These are phyloP conservation scores for Ardeotis arabs DNA, from an alignment of 2,113 vertebrate genomes.

Conservation along the genomic window DNA sequence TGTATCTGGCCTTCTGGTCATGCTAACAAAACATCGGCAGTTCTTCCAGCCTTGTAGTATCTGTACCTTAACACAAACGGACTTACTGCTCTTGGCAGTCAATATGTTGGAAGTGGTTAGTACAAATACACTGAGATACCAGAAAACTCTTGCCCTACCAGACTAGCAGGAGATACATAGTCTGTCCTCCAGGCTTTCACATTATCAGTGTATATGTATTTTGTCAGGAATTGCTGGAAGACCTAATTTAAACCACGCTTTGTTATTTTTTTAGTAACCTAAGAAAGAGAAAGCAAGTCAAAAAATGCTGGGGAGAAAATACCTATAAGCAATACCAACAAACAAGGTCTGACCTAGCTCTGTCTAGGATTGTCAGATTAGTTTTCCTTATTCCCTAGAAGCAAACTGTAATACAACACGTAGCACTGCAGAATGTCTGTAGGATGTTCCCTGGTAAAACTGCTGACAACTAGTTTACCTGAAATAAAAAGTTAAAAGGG, in stretches of 20 bases:
- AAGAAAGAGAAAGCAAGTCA: not conserved
- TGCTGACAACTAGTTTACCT: not conserved
- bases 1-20: not conserved
- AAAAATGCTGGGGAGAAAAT: not conserved
- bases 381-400: not conserved
- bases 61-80: not conserved
- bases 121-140: not conserved
- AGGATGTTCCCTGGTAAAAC: not conserved
- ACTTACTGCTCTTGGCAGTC: not conserved
- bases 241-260: not conserved
- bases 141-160: not conserved
- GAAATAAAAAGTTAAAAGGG: not conserved
- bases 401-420: not conserved
- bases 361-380: not conserved
- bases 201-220: not conserved
- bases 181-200: not conserved
- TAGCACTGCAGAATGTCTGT: not conserved
- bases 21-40: not conserved
- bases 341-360: not conserved
- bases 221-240: conserved; percentile 7
- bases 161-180: not conserved
- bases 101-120: not conserved
- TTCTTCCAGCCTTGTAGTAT: not conserved
- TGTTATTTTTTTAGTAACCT: not conserved
- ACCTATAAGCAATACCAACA: not conserved